Percentiles rank a stretch among this genome's conserved stretches.
Evolutionary conservation across 2,888 invertebrate genomes (phyloP).

Genomic region (Cheilosia impressa): DNA sequence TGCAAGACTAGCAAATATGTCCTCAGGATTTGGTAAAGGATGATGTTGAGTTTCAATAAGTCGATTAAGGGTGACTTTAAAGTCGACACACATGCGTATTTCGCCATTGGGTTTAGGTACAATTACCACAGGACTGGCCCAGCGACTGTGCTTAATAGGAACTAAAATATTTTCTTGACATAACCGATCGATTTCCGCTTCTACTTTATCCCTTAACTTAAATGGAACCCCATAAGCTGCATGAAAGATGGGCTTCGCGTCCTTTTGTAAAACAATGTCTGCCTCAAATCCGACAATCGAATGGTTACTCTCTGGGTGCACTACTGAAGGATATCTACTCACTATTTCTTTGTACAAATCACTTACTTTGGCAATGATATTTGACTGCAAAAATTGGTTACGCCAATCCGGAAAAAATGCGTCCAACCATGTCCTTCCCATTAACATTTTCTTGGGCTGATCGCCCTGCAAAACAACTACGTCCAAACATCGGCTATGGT

Average conservation of each 20-base stretch:
- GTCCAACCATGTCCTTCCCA: slow-evolving; percentile 41
- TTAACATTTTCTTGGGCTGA: slow-evolving; percentile 1
- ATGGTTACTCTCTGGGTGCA: slow-evolving; percentile 10
- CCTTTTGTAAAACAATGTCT: slow-evolving; percentile 22
- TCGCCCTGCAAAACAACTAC: slow-evolving; percentile 4
- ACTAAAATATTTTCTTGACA: slow-evolving; percentile 12
- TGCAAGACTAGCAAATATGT: slow-evolving; percentile 66
- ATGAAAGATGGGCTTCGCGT: slow-evolving; percentile 16
- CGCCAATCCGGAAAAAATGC: slow-evolving; percentile 6
- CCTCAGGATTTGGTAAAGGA: slow-evolving; percentile 67
- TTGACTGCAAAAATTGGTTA: slow-evolving; percentile 1
- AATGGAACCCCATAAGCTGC: slow-evolving; percentile 73
- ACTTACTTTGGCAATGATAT: slow-evolving; percentile 2
- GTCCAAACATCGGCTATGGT: slow-evolving; percentile 2
- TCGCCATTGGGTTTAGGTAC: slow-evolving; percentile 74
- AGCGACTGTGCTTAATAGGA: slow-evolving; percentile 73
- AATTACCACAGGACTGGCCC: slow-evolving; percentile 78
- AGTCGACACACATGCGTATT: slow-evolving; percentile 75
- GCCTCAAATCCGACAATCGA: slow-evolving; percentile 28
- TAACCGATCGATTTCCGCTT: slow-evolving; percentile 48
- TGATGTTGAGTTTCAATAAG: slow-evolving; percentile 74
- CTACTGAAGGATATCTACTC: slow-evolving; percentile 18
- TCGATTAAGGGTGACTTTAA: slow-evolving; percentile 75
- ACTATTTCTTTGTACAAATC: slow-evolving; percentile 19
- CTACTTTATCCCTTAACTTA: slow-evolving; percentile 54